Base-by-base conservation (phyloP, 2,888 invertebrate genomes). In the Morpho helenor region DNA sequence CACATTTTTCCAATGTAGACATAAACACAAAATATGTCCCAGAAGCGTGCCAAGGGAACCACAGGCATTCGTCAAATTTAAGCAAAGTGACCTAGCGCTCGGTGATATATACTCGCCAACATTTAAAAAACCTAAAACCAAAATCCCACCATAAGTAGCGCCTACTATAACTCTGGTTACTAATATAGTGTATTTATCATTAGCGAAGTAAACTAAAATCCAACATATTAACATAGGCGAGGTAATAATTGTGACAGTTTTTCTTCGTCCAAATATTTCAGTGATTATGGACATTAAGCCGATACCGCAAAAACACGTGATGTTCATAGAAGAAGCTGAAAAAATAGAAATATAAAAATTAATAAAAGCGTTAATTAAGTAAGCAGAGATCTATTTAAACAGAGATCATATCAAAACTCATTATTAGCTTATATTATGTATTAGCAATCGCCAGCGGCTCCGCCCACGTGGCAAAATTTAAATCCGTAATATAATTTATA, bases 261-360 rank as follows among this genome's bases (percentile, higher is more conserved):
- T 62, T 22, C 59, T 52, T 49, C 66, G 52, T 23, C 66, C 66
- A 31, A 59, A 52, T 31, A 47, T 45, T 52, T 64, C 62, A 4
- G 60, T 57, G 6, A 66, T 23, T 7, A 59, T 51, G 3, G 43
- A 56, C 10, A 60, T 57, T 7, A 57, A n/a, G 9, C 48, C 59
- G n/a, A 59, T 59, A 8, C 62, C 66, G 40, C 52, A 56, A 22
- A 62, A 58, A 47, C 65, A 65, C 7, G 62, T 59, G 6, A 65
- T 52, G 52, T 65, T 65, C 31, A 64, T 59, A 9, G 47, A 52
- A 39, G 65, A 61, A 16, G 65, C 65, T 65, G 65, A 42, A 65
- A 65, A 40, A 47, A 53, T 9, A 3, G 51, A 22, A 9, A 8
- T 49, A 50, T 41, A 10, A 40, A 45, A 16, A 31, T 23, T 31